Evolutionary conservation across 2,797 vertebrate genomes (phyloP).

Genomic region (Calcarius lapponicus): DNA sequence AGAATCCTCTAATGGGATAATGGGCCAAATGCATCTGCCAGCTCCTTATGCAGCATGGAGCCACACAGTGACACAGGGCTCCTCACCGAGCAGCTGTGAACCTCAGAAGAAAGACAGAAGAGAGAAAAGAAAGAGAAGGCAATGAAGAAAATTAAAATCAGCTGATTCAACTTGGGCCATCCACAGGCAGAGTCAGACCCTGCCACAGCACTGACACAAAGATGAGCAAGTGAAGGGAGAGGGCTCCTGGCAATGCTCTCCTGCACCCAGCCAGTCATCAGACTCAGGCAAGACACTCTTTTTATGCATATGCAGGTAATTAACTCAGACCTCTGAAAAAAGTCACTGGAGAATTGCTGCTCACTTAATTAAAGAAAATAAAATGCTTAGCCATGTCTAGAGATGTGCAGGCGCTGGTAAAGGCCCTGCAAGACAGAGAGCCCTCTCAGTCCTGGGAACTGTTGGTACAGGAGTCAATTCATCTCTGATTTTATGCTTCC

Average conservation of each 20-base stretch:
- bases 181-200: background rate
- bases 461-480: background rate
- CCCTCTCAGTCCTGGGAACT: background rate
- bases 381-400: background rate
- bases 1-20: background rate
- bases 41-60: background rate
- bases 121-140: background rate
- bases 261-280: background rate
- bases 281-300: background rate
- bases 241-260: background rate
- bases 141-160: background rate
- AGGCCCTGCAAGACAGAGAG: background rate
- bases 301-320: background rate
- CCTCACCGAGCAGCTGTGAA: background rate
- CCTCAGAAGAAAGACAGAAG: background rate
- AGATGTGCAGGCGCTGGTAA: background rate
- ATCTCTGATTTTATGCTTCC: background rate
- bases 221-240: background rate
- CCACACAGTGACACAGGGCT: background rate
- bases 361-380: background rate
- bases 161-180: background rate
- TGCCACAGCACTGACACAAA: background rate
- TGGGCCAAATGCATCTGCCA: background rate
- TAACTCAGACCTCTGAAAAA: background rate
- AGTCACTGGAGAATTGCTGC: background rate